A percentile compares a stretch with the other conserved stretches of the same genome.
These are phyloP conservation scores for Gortyna flavago DNA, from an alignment of 2,888 invertebrate genomes.

Conservation along the genomic window DNA sequence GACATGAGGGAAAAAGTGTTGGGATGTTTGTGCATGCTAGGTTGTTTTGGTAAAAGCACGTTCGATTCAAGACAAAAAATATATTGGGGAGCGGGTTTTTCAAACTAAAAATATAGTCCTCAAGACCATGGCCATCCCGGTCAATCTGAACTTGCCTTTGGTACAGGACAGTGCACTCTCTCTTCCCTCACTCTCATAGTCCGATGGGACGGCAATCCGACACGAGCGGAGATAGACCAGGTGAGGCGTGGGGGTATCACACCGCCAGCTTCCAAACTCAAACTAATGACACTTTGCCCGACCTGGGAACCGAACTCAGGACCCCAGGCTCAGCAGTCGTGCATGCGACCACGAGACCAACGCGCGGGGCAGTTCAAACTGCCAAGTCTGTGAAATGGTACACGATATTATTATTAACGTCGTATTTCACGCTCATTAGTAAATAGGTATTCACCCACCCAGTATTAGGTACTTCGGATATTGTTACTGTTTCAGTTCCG, in stretches of 20 bases:
- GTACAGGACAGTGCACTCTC: background rate
- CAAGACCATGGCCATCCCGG: background rate
- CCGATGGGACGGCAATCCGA: background rate
- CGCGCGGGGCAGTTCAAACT: background rate
- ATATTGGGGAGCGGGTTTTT: background rate
- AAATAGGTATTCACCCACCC: slow-evolving; percentile 23
- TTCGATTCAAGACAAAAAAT: background rate
- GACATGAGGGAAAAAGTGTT: background rate
- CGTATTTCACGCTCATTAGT: background rate
- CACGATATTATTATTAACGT: background rate
- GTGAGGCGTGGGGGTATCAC: background rate
- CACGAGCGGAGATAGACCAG: background rate
- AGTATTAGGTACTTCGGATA: slow-evolving; percentile 3
- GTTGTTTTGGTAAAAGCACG: slow-evolving; percentile 13
- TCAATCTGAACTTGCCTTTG: no score
- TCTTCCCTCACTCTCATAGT: background rate
- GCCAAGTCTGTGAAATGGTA: background rate
- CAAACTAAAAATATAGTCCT: background rate
- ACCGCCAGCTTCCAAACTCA: background rate
- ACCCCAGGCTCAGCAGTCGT: background rate
- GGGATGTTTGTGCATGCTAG: background rate
- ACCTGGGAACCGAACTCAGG: background rate
- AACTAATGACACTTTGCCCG: background rate
- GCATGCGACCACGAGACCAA: background rate
- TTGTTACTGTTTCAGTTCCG: slow-evolving; percentile 10